phyloP scores from a whole-genome alignment of 2,888 invertebrate species.

The Amorpha juglandis region DNA sequence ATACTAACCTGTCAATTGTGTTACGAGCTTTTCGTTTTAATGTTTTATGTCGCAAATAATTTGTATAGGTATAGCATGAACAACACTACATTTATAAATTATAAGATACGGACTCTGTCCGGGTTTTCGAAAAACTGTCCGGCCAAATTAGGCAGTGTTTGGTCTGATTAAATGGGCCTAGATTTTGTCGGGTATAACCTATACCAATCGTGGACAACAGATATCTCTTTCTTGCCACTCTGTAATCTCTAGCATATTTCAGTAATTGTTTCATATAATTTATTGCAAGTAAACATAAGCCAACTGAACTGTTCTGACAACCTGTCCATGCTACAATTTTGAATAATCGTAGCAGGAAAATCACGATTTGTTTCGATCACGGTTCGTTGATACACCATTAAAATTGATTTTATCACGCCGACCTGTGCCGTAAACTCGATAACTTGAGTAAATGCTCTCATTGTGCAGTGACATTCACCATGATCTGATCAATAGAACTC shows the following conservation, averaged over 20 bases:
- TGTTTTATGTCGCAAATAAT: too few relatives aligned
- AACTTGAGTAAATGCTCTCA: slow-evolving; percentile 56
- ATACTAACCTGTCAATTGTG: too few relatives aligned
- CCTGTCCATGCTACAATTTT: slow-evolving; percentile 4
- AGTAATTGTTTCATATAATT: slow-evolving; percentile 4
- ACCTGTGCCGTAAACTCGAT: slow-evolving; percentile 65
- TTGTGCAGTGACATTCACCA: slow-evolving; percentile 70
- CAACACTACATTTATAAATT: too few relatives aligned
- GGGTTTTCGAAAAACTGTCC: too few relatives aligned
- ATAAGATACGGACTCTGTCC: too few relatives aligned
- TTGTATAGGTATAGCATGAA: too few relatives aligned
- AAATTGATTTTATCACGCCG: slow-evolving; percentile 57
- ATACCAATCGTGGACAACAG: not conserved
- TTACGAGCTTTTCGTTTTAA: too few relatives aligned
- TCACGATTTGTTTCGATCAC: slow-evolving; percentile 54
- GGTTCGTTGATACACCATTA: slow-evolving; percentile 47
- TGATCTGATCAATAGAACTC: slow-evolving; percentile 62
- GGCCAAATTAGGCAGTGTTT: too few relatives aligned
- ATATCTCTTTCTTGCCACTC: too few relatives aligned
- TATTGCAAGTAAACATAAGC: not conserved
- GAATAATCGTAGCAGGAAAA: slow-evolving; percentile 20
- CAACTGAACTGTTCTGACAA: not conserved
- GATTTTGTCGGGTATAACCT: too few relatives aligned
- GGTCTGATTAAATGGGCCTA: too few relatives aligned
- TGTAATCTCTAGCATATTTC: not conserved